Evolutionary conservation across 2,888 invertebrate genomes (phyloP).

Genomic region (Scaptomyza tumidula): DNA sequence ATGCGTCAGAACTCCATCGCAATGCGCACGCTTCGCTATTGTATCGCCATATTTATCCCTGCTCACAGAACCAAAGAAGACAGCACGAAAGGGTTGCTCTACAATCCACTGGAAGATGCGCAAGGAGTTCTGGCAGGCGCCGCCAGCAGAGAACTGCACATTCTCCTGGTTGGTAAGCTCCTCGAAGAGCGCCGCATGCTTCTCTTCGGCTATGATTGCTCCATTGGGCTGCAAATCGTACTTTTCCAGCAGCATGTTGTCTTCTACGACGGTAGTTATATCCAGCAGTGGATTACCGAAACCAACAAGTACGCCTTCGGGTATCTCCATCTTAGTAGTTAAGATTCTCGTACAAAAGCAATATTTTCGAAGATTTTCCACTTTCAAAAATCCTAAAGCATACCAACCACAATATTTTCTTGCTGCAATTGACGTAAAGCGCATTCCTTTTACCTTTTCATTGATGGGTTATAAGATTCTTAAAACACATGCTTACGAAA

Average conservation of each 20-base stretch:
- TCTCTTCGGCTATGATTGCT: conserved; percentile 64
- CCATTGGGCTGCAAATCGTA: conserved; percentile 51
- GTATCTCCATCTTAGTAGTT: conserved; percentile 82
- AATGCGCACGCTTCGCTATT: conserved; percentile 55
- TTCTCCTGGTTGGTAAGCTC: conserved; percentile 57
- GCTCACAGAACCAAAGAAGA: conserved; percentile 59
- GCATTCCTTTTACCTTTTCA: not conserved
- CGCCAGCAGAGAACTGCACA: conserved; percentile 60
- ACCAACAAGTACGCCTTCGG: conserved; percentile 54
- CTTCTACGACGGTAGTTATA: conserved; percentile 54
- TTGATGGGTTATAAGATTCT: not conserved
- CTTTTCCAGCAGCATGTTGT: conserved; percentile 57
- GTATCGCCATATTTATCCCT: conserved; percentile 60
- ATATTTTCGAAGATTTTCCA: not conserved
- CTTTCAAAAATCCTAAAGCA: not conserved
- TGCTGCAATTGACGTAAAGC: not conserved
- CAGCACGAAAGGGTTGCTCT: conserved; percentile 33
- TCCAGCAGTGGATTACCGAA: conserved; percentile 72
- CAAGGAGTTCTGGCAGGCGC: conserved; percentile 67
- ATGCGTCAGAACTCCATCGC: conserved; percentile 48
- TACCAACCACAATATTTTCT: not conserved
- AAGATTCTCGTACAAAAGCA: not conserved
- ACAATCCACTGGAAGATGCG: conserved; percentile 68
- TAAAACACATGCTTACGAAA: not conserved
- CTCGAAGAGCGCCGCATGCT: conserved; percentile 59